Percentiles rank a stretch among this genome's conserved stretches.
Evolutionary conservation across 2,888 invertebrate species (phyloP).

Genomic region (Tetragonula carbonaria): DNA sequence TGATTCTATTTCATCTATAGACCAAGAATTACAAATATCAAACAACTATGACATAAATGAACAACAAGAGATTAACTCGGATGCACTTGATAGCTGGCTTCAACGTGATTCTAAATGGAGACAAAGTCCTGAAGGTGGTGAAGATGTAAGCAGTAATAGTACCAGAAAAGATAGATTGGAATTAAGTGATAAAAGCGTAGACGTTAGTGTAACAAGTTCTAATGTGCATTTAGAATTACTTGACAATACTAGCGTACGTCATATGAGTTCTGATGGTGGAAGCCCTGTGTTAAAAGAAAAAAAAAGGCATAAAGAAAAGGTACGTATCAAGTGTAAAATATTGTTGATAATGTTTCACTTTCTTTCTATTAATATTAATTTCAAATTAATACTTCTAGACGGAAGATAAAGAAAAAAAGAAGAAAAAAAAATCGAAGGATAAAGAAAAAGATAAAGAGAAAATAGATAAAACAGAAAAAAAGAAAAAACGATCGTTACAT

Average conservation of each 20-base stretch:
- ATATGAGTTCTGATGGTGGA: slow-evolving; percentile 79
- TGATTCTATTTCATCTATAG: slow-evolving; percentile 80
- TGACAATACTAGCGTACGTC: slow-evolving; percentile 79
- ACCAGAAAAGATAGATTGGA: slow-evolving; percentile 85
- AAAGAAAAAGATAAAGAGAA: slow-evolving; percentile 85
- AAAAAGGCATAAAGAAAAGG: slow-evolving; percentile 82
- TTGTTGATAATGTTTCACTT: neutral
- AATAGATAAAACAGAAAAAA: slow-evolving; percentile 82
- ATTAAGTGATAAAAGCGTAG: slow-evolving; percentile 80
- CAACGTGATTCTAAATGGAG: slow-evolving; percentile 88
- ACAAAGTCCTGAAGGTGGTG: slow-evolving; percentile 90
- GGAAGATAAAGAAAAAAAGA: slow-evolving; percentile 86
- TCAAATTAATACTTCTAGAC: slow-evolving; percentile 69
- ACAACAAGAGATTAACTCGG: slow-evolving; percentile 74
- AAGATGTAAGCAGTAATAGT: slow-evolving; percentile 85
- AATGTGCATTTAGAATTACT: slow-evolving; percentile 85
- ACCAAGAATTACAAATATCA: slow-evolving; percentile 78
- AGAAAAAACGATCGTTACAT: slow-evolving; percentile 82
- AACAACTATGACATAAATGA: slow-evolving; percentile 71
- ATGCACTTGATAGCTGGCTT: slow-evolving; percentile 87
- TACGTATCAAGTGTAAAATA: slow-evolving; percentile 43
- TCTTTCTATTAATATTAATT: slow-evolving; percentile 7
- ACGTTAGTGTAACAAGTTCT: slow-evolving; percentile 85
- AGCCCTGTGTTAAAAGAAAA: slow-evolving; percentile 82
- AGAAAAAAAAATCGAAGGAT: slow-evolving; percentile 85